A percentile compares a stretch with the other conserved stretches of the same genome.
Conservation (phyloP, 2,888 invertebrate genomes). For the Plusia festucae region DNA sequence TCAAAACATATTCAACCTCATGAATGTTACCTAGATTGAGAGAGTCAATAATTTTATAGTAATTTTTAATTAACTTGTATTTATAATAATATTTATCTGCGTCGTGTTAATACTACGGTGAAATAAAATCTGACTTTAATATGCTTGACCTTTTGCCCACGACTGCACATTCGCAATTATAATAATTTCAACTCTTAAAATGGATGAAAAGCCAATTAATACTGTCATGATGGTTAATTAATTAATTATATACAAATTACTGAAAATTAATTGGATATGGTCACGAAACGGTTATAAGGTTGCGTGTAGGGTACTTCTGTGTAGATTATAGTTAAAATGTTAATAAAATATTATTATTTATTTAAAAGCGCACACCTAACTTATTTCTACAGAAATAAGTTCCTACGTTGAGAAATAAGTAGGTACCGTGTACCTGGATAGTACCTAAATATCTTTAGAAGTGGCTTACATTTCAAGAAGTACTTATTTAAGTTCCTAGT, state of each 20-base stretch:
- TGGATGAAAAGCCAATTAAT: constrained; percentile 1
- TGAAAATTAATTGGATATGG: constrained; percentile 1
- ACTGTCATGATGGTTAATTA: not conserved
- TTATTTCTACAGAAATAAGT: no score
- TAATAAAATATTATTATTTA: not conserved
- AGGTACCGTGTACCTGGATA: no score
- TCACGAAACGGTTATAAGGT: constrained; percentile 2
- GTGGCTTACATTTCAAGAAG: no score
- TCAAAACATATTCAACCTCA: no score
- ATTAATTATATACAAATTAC: not conserved
- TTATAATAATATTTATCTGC: no score
- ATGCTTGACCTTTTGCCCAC: not conserved
- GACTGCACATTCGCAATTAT: not conserved
- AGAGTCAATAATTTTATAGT: no score
- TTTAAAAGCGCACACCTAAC: no score
- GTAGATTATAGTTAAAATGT: not conserved
- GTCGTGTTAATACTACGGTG: not conserved
- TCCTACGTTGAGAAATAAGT: not conserved
- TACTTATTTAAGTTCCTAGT: no score
- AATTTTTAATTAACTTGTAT: no score
- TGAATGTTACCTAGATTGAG: no score
- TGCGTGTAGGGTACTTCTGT: not conserved
- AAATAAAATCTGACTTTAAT: not conserved
- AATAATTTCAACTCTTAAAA: not conserved
- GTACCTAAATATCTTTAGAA: no score